Conservation (phyloP, 2,113 vertebrate species). For the Syngnathoides biaculeatus region DNA sequence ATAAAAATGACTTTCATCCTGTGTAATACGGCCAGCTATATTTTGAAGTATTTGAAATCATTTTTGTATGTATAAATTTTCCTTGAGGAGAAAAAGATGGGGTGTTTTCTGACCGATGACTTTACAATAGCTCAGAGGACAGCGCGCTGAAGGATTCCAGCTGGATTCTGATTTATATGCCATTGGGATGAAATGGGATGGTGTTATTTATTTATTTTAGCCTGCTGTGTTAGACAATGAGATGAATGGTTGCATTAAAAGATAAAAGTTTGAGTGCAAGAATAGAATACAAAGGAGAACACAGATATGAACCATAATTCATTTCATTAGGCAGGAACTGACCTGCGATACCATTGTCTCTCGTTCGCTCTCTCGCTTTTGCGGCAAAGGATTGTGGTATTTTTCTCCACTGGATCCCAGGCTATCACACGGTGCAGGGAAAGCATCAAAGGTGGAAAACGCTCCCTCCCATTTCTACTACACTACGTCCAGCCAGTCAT, state of each 20-base stretch:
- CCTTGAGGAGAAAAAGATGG: conserved; percentile 17
- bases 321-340: conserved; percentile 53
- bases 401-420: conserved; percentile 25
- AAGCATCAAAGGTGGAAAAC: conserved; percentile 27
- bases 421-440: conserved; percentile 17
- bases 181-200: conserved; percentile 46
- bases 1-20: conserved; percentile 11
- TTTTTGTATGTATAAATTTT: conserved; percentile 20
- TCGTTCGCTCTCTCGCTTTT: conserved; percentile 29
- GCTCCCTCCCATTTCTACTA: conserved; percentile 25
- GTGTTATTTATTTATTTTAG: conserved; percentile 45
- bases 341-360: conserved; percentile 39
- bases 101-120: conserved; percentile 15
- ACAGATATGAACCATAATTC: conserved; percentile 60
- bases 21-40: conserved; percentile 5
- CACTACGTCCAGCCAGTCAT: conserved; percentile 15
- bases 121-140: conserved; percentile 38
- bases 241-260: conserved; percentile 71
- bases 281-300: conserved; percentile 58
- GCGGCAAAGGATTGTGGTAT: conserved; percentile 4
- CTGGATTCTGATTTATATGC: conserved; percentile 50
- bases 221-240: conserved; percentile 55
- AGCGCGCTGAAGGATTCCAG: conserved; percentile 31
- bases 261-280: conserved; percentile 63
- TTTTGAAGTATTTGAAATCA: conserved; percentile 7